Base-by-base conservation (phyloP, 2,888 invertebrate species). In the Cenopis cana region DNA sequence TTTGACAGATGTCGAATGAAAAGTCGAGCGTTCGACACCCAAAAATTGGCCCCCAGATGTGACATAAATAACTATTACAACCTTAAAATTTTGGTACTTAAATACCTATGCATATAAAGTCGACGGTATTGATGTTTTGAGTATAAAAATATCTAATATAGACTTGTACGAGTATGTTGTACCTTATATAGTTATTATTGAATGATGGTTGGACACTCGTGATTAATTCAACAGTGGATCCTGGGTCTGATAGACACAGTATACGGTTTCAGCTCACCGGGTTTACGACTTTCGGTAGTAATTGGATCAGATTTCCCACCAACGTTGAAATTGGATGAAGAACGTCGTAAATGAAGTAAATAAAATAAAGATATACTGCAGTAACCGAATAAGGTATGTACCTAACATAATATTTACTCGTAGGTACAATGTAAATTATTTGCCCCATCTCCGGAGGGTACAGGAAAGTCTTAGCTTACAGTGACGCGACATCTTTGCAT, bases 251-350 rank as follows among this genome's bases (percentile, higher is more conserved):
- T 36, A 33, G 54, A 60, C 29, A 49, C 50, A 69, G 65, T 60
- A 20, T 29, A 61, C 55, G 49, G 29, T 50, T 57, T 46, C 59
- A 67, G 59, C 49, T 50, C 49, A 60, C 57, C 36, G 64, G 62
- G 54, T 73, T 74, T 74, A 74, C 73, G 72, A 72, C 62, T 52
- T 64, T 38, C 65, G 29, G 60, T 36, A 68, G 68, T 59, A 67
- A 73, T 65, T 68, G 68, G 68, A 60, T 64, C 67, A 67, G 73
- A 68, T 71, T 73, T 60, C 61, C 62, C 57, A 62, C 33, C 55
- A 54, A 59, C 62, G 49, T 71, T 55, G 61, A 46, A 68, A 59
- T 55, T 68, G 55, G 50, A 54, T 49, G 46, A 55, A 67, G 52
- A 62, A 62, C n/a, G 55, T 71, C 68, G 73, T 73, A 73, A 73